Evolutionary conservation across 2,888 invertebrate species (phyloP), one percentile per base, ranked within the genome.

Genomic region (Eupithecia exiguata): DNA sequence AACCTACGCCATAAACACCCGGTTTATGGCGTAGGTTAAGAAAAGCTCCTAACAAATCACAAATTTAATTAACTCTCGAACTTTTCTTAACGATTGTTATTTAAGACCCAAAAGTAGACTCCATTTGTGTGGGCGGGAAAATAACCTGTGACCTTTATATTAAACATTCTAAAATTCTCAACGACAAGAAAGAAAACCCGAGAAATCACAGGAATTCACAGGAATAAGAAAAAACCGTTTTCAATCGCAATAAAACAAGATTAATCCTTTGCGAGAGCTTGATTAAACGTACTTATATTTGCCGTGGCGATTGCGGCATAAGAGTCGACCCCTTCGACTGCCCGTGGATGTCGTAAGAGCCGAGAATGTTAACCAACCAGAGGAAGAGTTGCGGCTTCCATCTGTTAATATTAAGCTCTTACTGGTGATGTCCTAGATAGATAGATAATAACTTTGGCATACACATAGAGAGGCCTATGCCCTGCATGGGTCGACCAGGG

Each of bases 221-320:
- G 30, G 30, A 30, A 30, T 30, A 30, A 30, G 38, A 38, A 9
- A 38, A 38, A 38, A 38, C 38, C 5, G 1, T 38, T 38, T 38
- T 38, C 38, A 30, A 30, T 30, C 36, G 46, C 35, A 61, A 62
- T 36, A 25, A 61, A 58, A 71, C 10, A n/a, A 36, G 38, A 66
- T 71, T 30, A 71, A 61, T 38, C 62, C 61, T 62, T 68, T 68
- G 16, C 35, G 67, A 14, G 61, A 61, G 68, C 68, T 62, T 68
- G 62, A 71, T 72, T 68, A 72, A 71, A 71, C 21, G 49, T 71
- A 35, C 9, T 25, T 49, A 63, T 35, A 5, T 25, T 1, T 30
- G n/a, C 12, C 10, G 16, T 43, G 43, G 43, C 16, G 5, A 5
- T 46, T 7, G 46, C 18, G 49, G 7, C 49, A n/a, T n/a, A 9